Conservation (phyloP, 2,888 invertebrate genomes). For the Ditylenchus weischeri region DNA sequence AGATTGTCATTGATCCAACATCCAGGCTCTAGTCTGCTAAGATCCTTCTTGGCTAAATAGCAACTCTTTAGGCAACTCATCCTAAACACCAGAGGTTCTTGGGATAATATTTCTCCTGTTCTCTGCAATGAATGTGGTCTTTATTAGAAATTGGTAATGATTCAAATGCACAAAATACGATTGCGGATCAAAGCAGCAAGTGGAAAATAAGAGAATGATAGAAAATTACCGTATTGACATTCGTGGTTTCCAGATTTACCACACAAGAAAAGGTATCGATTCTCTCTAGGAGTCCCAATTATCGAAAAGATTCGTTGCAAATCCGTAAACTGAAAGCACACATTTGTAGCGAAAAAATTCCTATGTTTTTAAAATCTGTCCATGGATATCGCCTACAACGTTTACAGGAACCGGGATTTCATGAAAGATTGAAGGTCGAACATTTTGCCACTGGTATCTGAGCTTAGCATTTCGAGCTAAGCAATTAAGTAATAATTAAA, state of each 20-base stretch:
- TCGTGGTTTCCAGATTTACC: conserved; percentile 33
- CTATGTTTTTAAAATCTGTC: conserved; percentile 17
- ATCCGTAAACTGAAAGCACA: conserved; percentile 19
- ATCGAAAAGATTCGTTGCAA: conserved; percentile 31
- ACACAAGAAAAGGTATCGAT: conserved; percentile 32
- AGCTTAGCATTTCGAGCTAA: too few species aligned
- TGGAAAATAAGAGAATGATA: conserved; percentile 30
- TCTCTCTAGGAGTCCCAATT: conserved; percentile 27
- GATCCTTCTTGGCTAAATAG: too few species aligned
- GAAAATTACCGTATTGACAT: conserved; percentile 12
- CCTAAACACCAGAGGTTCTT: too few species aligned
- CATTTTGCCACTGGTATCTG: too few species aligned
- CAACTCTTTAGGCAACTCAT: too few species aligned
- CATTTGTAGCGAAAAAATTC: background rate
- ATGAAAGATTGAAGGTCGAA: too few species aligned
- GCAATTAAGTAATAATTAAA: too few species aligned
- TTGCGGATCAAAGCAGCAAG: conserved; percentile 29
- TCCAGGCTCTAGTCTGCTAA: too few species aligned
- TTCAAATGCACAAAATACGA: conserved; percentile 31
- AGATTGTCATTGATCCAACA: too few species aligned
- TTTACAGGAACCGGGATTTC: conserved; percentile 26
- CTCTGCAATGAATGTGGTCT: too few species aligned
- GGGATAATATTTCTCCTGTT: too few species aligned
- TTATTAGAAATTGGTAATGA: too few species aligned
- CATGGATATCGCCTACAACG: conserved; percentile 37